Base-by-base conservation (phyloP, 2,888 invertebrate genomes). In the Siphonodentalium dalli region DNA sequence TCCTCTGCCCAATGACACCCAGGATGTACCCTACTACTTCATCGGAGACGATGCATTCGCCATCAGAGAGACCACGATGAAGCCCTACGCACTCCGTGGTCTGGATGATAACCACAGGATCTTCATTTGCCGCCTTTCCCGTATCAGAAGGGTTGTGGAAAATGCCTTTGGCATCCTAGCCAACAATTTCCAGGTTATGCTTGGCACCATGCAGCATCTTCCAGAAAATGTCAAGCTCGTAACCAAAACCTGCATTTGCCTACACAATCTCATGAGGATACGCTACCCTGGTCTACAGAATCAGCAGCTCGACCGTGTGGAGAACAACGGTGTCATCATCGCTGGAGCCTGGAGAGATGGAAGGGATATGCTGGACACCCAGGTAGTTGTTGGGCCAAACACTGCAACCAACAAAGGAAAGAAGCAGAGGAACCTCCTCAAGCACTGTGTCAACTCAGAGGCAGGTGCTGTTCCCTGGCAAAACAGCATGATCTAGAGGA, bases 81-180 rank as follows among this genome's bases (percentile, higher is more conserved):
- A 63, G 26, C 65, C 58, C 1, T 66, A 51, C 39, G 11, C 35
- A 11, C 37, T 29, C 8, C 37, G 23, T 24, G 45, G 35, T 13
- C 35, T 50, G 23, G 6, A 20, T 54, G 31, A 42, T 18, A 53
- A 53, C 13, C 39, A 64, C 41, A 15, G 41, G 1, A 52, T 48
- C 11, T 47, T 35, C 33, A 60, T 57, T 44, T 64, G 60, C 56
- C 26, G 59, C n/a, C 24, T 64, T 8, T 54, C 58, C 3, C 13
- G 60, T 33, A 59, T 52, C 9, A 29, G 62, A 18, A 37, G 58
- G 9, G 61, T 59, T 0, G 61, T 66, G 7, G 58, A 66, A 34
- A 61, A 66, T 54, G 61, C 63, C n/a, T 65, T 68, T 50, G 64
- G 63, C 23, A 68, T 66, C 38, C 55, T 63, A 9, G 67, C 64